Conservation (phyloP, 2,888 invertebrate species). For the Ormyrus rosae region DNA sequence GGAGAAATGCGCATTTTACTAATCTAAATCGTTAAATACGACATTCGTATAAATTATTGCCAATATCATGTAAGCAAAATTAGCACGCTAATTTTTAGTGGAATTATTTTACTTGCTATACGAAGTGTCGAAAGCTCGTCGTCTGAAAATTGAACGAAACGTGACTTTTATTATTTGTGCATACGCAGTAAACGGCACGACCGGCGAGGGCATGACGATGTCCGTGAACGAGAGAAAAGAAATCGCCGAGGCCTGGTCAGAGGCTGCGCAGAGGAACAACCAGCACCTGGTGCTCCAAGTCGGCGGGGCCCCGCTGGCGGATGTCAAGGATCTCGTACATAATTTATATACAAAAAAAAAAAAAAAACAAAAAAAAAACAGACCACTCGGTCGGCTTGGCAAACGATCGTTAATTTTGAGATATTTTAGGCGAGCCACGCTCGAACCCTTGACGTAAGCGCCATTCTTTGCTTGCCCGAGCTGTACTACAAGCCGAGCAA, state of each 20-base stretch:
- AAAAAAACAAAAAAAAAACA: too few species aligned
- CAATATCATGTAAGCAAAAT: too few species aligned
- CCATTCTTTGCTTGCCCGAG: constrained; percentile 86
- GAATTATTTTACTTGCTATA: too few species aligned
- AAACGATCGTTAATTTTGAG: neutral
- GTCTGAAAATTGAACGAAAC: neutral
- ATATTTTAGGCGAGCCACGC: constrained; percentile 81
- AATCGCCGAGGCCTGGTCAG: constrained; percentile 81
- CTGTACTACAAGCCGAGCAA: constrained; percentile 84
- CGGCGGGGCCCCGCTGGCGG: constrained; percentile 83
- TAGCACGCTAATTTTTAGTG: too few species aligned
- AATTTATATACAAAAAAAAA: neutral
- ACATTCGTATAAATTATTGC: too few species aligned
- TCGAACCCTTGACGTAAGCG: constrained; percentile 80
- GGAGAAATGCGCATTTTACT: too few species aligned
- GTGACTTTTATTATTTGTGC: neutral
- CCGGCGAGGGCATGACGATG: constrained; percentile 85
- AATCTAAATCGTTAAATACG: too few species aligned
- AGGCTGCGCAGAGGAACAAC: constrained; percentile 77
- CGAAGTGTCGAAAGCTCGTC: too few species aligned
- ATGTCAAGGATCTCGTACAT: constrained; percentile 81
- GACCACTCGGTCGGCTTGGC: neutral
- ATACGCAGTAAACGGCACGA: constrained; percentile 85
- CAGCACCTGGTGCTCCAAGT: constrained; percentile 84
- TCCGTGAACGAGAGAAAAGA: constrained; percentile 82